These are phyloP conservation scores for Falco punctatus DNA, from an alignment of 2,113 vertebrate species.

Conservation along the genomic window DNA sequence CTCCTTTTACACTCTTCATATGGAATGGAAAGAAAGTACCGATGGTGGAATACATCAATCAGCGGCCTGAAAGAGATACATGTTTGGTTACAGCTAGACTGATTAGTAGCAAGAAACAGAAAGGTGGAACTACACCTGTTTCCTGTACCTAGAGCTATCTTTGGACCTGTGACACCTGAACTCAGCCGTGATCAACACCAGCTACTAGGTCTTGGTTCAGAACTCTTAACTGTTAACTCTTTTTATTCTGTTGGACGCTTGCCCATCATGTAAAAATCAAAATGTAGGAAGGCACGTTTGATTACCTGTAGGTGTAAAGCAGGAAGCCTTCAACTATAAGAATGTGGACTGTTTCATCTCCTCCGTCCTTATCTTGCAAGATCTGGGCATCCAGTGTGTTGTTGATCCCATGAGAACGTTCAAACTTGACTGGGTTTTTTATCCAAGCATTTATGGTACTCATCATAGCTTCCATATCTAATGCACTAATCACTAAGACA, in stretches of 20 bases:
- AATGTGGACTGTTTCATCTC: conserved; percentile 81
- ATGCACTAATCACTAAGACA: conserved; percentile 83
- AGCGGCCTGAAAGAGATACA: conserved; percentile 79
- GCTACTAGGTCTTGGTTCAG: background rate
- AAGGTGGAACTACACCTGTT: background rate
- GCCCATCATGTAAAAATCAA: background rate
- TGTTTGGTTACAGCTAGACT: background rate
- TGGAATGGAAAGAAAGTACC: conserved; percentile 93
- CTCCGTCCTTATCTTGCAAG: conserved; percentile 48
- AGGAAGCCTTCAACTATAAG: conserved; percentile 95
- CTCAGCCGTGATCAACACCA: background rate
- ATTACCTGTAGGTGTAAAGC: conserved; percentile 90
- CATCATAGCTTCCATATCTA: conserved; percentile 98
- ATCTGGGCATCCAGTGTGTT: conserved; percentile 81
- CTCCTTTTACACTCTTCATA: conserved; percentile 95
- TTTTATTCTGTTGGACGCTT: background rate
- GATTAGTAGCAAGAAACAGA: background rate
- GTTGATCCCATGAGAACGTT: conserved; percentile 90
- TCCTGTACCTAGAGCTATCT: background rate
- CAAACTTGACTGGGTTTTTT: conserved; percentile 90
- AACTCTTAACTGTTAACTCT: background rate
- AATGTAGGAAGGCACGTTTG: background rate
- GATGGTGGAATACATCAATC: conserved; percentile 87
- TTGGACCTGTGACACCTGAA: background rate
- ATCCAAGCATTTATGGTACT: conserved; percentile 90